Conservation (phyloP, 2,113 vertebrate species). For the Eurypyga helias region DNA sequence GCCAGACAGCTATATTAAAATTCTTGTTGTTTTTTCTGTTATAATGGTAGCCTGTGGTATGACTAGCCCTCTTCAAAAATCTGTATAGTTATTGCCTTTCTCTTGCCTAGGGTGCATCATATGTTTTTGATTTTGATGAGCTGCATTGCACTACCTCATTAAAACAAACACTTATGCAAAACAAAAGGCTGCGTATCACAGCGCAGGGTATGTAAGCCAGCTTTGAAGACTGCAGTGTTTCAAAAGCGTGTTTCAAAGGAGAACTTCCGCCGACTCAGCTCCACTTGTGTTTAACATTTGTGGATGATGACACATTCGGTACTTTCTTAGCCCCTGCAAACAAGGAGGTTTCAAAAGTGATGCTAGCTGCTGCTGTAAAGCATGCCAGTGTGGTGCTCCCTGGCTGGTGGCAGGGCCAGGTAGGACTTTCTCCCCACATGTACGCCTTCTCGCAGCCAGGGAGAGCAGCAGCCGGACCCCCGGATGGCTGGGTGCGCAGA, state of each 20-base stretch:
- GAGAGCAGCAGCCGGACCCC: accelerated
- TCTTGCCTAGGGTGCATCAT: conserved; percentile 79
- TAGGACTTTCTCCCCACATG: background rate
- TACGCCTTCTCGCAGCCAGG: background rate
- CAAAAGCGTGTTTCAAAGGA: conserved; percentile 33
- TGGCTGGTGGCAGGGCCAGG: background rate
- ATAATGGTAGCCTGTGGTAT: conserved; percentile 83
- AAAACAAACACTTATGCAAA: conserved; percentile 76
- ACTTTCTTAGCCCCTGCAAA: background rate
- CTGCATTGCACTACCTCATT: conserved; percentile 72
- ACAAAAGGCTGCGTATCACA: conserved; percentile 38
- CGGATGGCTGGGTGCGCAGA: accelerated
- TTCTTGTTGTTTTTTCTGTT: conserved; percentile 81
- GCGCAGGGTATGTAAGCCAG: conserved; percentile 3
- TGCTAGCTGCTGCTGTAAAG: background rate
- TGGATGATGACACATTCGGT: background rate
- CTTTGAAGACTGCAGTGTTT: conserved; percentile 45
- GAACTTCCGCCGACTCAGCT: background rate
- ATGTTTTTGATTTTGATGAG: conserved; percentile 78
- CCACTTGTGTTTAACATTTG: background rate
- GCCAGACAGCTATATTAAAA: conserved; percentile 87
- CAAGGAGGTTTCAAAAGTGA: background rate
- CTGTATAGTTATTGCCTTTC: conserved; percentile 79
- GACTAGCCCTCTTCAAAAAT: conserved; percentile 79
- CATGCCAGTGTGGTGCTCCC: background rate